Evolutionary conservation across 53 echinoderm and acorn worm genomes (phyloP).

Genomic region (Stichopus horrens): DNA sequence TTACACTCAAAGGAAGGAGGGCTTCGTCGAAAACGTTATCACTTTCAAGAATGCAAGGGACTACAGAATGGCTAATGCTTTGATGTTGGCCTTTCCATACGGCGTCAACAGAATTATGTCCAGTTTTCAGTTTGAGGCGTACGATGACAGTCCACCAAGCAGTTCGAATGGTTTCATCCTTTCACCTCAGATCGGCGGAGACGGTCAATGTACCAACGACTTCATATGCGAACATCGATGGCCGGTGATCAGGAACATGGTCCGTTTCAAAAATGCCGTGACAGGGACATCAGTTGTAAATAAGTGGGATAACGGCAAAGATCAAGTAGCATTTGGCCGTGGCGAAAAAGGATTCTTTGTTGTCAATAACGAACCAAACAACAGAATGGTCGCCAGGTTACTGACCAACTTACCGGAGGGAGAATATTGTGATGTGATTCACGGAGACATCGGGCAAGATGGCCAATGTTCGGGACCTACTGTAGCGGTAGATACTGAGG

Average conservation of each 20-base stretch:
- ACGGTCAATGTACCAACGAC: slow-evolving; percentile 57
- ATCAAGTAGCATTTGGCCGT: slow-evolving; percentile 79
- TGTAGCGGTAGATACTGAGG: slow-evolving; percentile 53
- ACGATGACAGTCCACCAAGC: slow-evolving; percentile 51
- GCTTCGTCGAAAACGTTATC: slow-evolving; percentile 68
- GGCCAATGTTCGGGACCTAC: slow-evolving; percentile 59
- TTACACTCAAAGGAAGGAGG: slow-evolving; percentile 87
- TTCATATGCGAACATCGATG: slow-evolving; percentile 81
- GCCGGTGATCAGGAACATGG: slow-evolving; percentile 79
- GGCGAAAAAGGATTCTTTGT: slow-evolving; percentile 75
- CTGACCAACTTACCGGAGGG: slow-evolving; percentile 66
- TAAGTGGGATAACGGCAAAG: slow-evolving; percentile 75
- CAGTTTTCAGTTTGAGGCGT: slow-evolving; percentile 64
- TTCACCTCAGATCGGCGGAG: slow-evolving; percentile 45
- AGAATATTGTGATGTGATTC: slow-evolving; percentile 73
- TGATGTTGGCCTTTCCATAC: slow-evolving; percentile 88
- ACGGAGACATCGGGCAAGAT: slow-evolving; percentile 53
- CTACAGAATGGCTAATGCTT: slow-evolving; percentile 79
- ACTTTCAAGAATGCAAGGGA: slow-evolving; percentile 54
- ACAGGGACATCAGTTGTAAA: slow-evolving; percentile 51
- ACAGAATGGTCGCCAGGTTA: slow-evolving; percentile 3
- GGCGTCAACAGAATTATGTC: slow-evolving; percentile 84
- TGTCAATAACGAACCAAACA: slow-evolving; percentile 52
- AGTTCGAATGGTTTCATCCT: slow-evolving; percentile 49
- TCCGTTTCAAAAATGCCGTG: slow-evolving; percentile 54